phyloP scores from a whole-genome alignment of 2,113 vertebrate species.

The Montifringilla adamsi region DNA sequence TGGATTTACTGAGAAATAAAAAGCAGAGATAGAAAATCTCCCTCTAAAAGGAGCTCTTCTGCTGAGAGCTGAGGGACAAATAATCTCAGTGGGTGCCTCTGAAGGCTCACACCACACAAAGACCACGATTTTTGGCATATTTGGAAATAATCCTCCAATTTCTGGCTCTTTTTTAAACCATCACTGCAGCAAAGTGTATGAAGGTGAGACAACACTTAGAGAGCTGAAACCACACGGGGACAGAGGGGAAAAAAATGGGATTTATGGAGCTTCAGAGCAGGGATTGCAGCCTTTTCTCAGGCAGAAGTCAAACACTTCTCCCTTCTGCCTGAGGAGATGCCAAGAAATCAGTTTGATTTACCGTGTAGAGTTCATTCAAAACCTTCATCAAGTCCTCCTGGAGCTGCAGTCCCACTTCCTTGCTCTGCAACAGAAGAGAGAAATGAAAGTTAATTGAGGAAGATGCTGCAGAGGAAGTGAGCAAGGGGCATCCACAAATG shows the following conservation, averaged over 20 bases:
- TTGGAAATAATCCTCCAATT: neutral
- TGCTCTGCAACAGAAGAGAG: slow-evolving; percentile 84
- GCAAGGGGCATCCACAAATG: neutral
- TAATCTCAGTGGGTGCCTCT: neutral
- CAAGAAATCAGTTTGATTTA: slow-evolving; percentile 70
- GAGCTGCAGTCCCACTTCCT: slow-evolving; percentile 94
- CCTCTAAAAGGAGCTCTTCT: neutral
- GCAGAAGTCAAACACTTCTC: slow-evolving; percentile 32
- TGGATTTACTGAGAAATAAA: neutral
- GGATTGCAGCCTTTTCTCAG: neutral
- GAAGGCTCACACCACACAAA: neutral
- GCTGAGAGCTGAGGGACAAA: neutral
- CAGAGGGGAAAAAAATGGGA: neutral
- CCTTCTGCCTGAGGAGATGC: slow-evolving; percentile 4
- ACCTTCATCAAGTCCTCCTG: slow-evolving; percentile 98
- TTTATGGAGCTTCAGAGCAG: neutral
- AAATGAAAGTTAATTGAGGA: slow-evolving; percentile 67
- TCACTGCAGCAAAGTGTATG: accelerated
- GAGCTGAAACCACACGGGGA: neutral
- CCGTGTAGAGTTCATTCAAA: slow-evolving; percentile 94
- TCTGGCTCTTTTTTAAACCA: neutral
- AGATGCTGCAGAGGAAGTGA: neutral
- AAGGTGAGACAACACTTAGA: neutral
- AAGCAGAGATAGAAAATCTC: neutral
- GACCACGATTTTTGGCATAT: accelerated